Evolutionary conservation across 2,113 vertebrate species (phyloP).

Genomic region (Thryonomys swinderianus): DNA sequence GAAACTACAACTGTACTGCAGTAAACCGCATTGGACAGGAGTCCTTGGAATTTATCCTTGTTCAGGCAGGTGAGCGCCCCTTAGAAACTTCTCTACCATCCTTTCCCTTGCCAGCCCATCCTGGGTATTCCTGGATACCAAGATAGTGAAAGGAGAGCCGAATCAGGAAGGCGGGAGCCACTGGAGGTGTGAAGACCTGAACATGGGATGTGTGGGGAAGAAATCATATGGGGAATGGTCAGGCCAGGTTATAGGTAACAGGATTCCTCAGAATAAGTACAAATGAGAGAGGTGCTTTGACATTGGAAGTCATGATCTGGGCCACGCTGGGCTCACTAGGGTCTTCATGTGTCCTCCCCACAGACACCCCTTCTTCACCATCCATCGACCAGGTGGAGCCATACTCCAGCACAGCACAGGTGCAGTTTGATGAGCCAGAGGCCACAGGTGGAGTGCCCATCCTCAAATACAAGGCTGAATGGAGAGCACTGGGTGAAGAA

Average conservation of each 20-base stretch:
- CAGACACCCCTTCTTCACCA: constrained; percentile 97
- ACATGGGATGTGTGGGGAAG: not conserved
- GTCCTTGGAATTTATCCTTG: constrained; percentile 97
- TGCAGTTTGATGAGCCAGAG: constrained; percentile 95
- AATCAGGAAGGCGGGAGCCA: not conserved
- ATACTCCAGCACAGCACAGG: constrained; percentile 95
- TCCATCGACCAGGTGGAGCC: constrained; percentile 92
- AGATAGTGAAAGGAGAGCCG: not conserved
- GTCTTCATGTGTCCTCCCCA: not conserved
- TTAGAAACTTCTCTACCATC: no score
- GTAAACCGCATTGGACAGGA: constrained; percentile 98
- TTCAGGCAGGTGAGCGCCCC: constrained; percentile 94
- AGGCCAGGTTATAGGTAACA: not conserved
- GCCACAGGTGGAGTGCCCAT: constrained; percentile 95
- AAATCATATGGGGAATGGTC: not conserved
- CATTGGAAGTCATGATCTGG: not conserved
- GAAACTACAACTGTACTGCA: constrained; percentile 98
- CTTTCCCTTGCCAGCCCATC: not conserved
- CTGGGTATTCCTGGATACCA: not conserved
- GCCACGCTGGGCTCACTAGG: not conserved
- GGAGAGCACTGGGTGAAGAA: constrained; percentile 88
- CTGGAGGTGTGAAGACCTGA: not conserved
- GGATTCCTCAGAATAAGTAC: not conserved
- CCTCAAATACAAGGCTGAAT: constrained; percentile 93
- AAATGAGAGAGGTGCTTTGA: not conserved